phyloP scores from a whole-genome alignment of 2,888 invertebrate genomes.

The Stenolophus ochropezus region DNA sequence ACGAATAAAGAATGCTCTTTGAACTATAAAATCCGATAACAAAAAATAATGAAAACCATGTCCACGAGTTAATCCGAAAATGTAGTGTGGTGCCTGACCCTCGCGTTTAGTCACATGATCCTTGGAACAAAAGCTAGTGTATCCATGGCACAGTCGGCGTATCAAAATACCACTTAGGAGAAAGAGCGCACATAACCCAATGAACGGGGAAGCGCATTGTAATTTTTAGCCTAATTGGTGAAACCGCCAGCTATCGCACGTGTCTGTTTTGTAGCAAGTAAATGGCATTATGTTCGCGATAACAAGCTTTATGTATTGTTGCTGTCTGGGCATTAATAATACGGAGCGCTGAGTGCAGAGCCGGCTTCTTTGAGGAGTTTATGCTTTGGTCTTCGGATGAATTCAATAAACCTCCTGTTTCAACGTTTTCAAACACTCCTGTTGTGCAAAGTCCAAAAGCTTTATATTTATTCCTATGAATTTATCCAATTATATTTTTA shows the following conservation, averaged over 20 bases:
- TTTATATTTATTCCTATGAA: too few species aligned
- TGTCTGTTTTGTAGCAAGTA: conserved; percentile 64
- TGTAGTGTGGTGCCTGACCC: not conserved
- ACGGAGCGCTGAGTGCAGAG: conserved; percentile 26
- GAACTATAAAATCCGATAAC: conserved; percentile 40
- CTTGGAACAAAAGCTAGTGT: conserved; percentile 60
- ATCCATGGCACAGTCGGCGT: conserved; percentile 69
- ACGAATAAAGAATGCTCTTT: not conserved
- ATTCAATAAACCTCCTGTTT: too few species aligned
- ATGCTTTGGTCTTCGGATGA: too few species aligned
- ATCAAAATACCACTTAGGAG: conserved; percentile 70
- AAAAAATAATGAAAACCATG: conserved; percentile 47
- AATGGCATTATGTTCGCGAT: conserved; percentile 51
- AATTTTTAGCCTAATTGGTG: conserved; percentile 61
- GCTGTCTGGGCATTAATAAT: conserved; percentile 47
- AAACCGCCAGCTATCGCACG: conserved; percentile 67
- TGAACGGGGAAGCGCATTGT: not conserved
- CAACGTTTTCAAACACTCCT: too few species aligned
- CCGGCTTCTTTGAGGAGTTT: conserved; percentile 29
- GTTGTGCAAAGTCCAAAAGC: too few species aligned
- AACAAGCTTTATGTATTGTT: conserved; percentile 54
- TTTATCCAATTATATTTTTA: too few species aligned
- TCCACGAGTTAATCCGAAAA: conserved; percentile 49
- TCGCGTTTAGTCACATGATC: conserved; percentile 53
- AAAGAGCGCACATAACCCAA: conserved; percentile 60